Conservation (phyloP, 1,140 invertebrate species). For the Homarus americanus region DNA sequence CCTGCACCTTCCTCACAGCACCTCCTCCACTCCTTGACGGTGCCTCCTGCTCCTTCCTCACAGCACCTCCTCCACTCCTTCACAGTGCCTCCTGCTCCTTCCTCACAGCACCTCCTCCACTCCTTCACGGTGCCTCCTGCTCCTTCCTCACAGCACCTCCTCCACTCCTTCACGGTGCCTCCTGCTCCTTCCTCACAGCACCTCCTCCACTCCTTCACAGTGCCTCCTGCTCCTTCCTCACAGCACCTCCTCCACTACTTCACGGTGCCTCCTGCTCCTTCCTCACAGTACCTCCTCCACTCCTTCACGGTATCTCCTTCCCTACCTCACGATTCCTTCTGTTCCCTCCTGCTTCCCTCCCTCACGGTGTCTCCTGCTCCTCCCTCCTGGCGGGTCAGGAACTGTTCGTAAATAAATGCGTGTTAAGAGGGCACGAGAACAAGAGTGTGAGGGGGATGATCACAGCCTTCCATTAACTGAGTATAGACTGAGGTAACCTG, state of each 20-base stretch:
- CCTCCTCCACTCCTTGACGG: neutral
- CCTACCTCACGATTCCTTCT: neutral
- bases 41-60: slow-evolving; percentile 2
- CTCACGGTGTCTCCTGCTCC: neutral
- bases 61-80: no score
- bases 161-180: neutral
- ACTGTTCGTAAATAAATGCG: no score
- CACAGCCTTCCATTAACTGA: no score
- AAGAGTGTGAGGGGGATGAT: no score
- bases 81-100: neutral
- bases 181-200: slow-evolving; percentile 1
- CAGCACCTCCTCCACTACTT: no score
- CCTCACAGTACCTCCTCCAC: no score
- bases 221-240: slow-evolving; percentile 2
- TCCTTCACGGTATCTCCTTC: neutral
- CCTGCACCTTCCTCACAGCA: slow-evolving; percentile 5
- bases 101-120: no score
- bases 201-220: neutral
- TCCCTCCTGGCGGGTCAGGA: no score
- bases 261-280: neutral
- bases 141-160: no score
- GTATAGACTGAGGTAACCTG: no score
- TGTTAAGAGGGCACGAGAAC: no score
- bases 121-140: neutral
- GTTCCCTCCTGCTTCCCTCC: neutral